Evolutionary conservation across 2,113 vertebrate genomes (phyloP), one percentile per base, ranked within the genome.

Genomic region (Scophthalmus maximus): DNA sequence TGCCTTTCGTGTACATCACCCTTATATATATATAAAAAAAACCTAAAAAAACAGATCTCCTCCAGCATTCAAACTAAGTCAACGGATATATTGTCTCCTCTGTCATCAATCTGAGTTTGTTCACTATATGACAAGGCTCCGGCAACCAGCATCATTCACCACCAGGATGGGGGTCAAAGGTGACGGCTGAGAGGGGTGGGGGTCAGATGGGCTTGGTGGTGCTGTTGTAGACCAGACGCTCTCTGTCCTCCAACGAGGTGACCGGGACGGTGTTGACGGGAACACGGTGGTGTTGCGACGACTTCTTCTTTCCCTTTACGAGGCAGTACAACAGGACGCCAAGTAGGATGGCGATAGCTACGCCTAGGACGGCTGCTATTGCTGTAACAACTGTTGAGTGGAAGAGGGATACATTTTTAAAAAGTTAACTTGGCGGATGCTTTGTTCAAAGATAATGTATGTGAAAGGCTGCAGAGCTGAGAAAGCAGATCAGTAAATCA

Each of bases 121-220:
- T 65, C 40, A 32, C 23, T 26, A 25, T 44, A 42, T 10, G 23
- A 67, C 20, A 50, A 11, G 14, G 12, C 38, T 27, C 18, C 3
- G 1, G 14, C 9, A 25, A 23, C 10, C 8, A 2, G 56, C 4
- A 18, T 55, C 59, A 32, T 40, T 51, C 17, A 64, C 22, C 14
- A 57, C 9, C 20, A 12, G 7, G 67, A 8, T 0, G 5, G 34
- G 53, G 42, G 32, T 63, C 36, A 68, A 65, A 63, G 60, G 57
- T 57, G 5, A 60, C 26, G n/a, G 38, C 22, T 20, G 22, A 10
- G 63, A 3, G 32, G 32, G 5, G n/a, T n/a, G n/a, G 32, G 64
- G 55, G 46, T 98, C 95, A 98, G 85, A 98, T 93, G 73, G 96
- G 96, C 62, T 94, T 97, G 77, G 96, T 98, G 25, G 95, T 93